These are phyloP conservation scores for Eupithecia vulgata DNA, from an alignment of 2,888 invertebrate genomes.

Conservation along the genomic window DNA sequence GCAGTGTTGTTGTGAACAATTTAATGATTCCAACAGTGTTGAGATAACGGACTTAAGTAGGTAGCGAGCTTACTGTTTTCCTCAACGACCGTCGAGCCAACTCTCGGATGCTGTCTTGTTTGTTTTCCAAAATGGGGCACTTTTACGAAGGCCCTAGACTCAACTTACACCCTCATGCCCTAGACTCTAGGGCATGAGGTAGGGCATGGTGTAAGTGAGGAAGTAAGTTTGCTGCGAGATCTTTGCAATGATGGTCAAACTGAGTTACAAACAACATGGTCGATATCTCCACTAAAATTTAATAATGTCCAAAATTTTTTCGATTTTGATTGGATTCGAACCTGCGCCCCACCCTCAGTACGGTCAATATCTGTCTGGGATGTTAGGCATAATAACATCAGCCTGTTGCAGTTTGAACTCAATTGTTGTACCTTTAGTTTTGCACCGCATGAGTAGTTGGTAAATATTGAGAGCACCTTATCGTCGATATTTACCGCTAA, in stretches of 20 bases:
- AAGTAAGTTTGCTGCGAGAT: neutral
- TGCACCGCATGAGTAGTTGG: constrained; percentile 19
- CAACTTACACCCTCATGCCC: too few species aligned
- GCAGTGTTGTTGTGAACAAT: neutral
- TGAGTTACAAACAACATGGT: too few species aligned
- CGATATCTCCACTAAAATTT: too few species aligned
- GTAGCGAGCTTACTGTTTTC: neutral
- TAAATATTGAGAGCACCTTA: constrained; percentile 20
- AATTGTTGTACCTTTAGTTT: constrained; percentile 6
- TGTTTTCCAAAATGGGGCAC: constrained; percentile 1
- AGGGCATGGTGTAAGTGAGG: too few species aligned
- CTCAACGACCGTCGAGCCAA: neutral
- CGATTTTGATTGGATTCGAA: too few species aligned
- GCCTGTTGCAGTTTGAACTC: constrained; percentile 24
- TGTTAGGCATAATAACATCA: constrained; percentile 21
- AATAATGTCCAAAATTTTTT: too few species aligned
- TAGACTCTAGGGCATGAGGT: too few species aligned
- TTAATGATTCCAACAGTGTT: neutral
- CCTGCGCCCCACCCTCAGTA: too few species aligned
- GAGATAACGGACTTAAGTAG: neutral
- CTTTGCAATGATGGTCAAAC: neutral
- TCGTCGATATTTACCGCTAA: constrained; percentile 26
- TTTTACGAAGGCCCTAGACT: too few species aligned
- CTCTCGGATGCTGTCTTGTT: neutral
- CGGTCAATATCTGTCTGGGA: too few species aligned